Conservation (phyloP, 2,888 invertebrate genomes). For the Phalera bucephala region DNA sequence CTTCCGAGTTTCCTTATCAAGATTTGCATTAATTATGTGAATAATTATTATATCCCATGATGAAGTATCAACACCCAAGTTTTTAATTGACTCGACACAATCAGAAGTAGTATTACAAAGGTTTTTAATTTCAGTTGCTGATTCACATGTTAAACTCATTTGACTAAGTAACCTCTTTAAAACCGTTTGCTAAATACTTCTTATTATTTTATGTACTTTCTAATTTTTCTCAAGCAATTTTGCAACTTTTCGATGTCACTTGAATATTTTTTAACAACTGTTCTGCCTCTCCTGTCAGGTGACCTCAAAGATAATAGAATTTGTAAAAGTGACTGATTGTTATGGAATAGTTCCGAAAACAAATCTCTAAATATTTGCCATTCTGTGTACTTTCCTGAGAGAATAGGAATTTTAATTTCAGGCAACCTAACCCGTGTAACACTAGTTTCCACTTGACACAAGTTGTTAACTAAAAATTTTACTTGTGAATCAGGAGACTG, state of each 20-base stretch:
- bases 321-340: constrained; percentile 21
- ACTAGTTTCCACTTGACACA: too few relatives aligned
- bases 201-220: too few relatives aligned
- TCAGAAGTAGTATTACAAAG: neutral
- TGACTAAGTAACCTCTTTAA: too few relatives aligned
- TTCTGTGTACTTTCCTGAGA: constrained; percentile 24
- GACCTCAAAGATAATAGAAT: constrained; percentile 23
- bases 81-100: neutral
- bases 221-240: too few relatives aligned
- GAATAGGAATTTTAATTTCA: constrained; percentile 7
- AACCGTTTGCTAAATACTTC: too few relatives aligned
- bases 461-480: too few relatives aligned
- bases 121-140: neutral
- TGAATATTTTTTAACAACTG: constrained; percentile 17
- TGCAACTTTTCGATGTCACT: neutral
- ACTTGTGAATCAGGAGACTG: too few relatives aligned
- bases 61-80: neutral
- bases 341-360: constrained; percentile 20
- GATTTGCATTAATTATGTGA: neutral
- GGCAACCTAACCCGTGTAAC: constrained; percentile 1
- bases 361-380: constrained; percentile 24
- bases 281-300: constrained; percentile 26
- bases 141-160: neutral
- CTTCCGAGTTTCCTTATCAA: constrained; percentile 1
- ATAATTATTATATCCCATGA: neutral